phyloP scores from a whole-genome alignment of 2,113 vertebrate genomes.

The Clarias magur region DNA sequence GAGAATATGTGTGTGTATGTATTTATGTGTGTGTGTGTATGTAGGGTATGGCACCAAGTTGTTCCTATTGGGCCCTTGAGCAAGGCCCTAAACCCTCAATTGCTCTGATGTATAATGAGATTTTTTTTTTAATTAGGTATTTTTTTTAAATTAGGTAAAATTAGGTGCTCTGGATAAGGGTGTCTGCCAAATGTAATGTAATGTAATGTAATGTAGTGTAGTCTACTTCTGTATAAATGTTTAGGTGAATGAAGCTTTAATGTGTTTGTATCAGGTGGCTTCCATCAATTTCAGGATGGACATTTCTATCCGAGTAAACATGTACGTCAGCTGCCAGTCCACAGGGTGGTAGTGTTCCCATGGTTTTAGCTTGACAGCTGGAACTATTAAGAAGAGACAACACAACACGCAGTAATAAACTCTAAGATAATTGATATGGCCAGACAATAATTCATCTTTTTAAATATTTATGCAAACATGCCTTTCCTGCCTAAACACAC shows the following conservation, averaged over 20 bases:
- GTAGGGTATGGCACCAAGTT: too few species aligned
- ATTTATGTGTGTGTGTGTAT: too few species aligned
- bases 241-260: neutral
- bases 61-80: too few species aligned
- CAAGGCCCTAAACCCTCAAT: too few species aligned
- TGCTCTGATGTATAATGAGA: too few species aligned
- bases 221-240: neutral
- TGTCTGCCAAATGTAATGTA: too few species aligned
- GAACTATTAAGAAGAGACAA: neutral
- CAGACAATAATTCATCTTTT: slow-evolving; percentile 23
- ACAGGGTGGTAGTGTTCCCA: slow-evolving; percentile 43
- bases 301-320: neutral
- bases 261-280: neutral
- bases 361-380: neutral
- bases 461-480: slow-evolving; percentile 16
- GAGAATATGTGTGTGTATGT: too few species aligned
- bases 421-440: neutral
- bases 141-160: too few species aligned
- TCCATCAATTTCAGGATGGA: neutral
- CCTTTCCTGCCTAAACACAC: neutral
- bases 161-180: too few species aligned
- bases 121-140: too few species aligned
- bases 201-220: too few species aligned
- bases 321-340: neutral
- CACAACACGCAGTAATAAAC: neutral